phyloP scores from a whole-genome alignment of 2,797 vertebrate species.

The Zenarchopterus dispar region DNA sequence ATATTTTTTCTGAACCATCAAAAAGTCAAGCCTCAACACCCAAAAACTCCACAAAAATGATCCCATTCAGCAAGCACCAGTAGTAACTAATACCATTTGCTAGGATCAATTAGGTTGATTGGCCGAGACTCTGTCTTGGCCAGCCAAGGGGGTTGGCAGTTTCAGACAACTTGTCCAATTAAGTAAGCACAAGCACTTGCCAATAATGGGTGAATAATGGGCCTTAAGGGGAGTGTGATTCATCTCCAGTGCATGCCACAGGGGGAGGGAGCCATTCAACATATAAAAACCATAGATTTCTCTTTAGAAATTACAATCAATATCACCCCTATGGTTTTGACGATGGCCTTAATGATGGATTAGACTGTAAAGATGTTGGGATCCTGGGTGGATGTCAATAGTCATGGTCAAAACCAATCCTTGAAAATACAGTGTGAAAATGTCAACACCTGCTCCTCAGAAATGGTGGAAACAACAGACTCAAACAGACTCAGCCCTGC shows the following conservation, averaged over 20 bases:
- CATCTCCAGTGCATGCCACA: constrained; percentile 69
- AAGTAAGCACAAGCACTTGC: constrained; percentile 77
- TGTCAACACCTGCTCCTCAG: constrained; percentile 54
- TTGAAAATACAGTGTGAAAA: constrained; percentile 36
- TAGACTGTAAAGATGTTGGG: constrained; percentile 61
- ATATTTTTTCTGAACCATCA: not conserved
- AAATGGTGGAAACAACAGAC: constrained; percentile 17
- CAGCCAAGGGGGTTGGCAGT: constrained; percentile 73
- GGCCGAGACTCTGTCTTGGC: constrained; percentile 70
- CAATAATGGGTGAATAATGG: constrained; percentile 83
- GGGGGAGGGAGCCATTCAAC: constrained; percentile 59
- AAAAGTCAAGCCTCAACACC: constrained; percentile 22
- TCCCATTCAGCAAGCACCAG: constrained; percentile 41
- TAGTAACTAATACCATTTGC: constrained; percentile 69
- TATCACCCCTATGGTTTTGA: constrained; percentile 65
- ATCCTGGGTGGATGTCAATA: constrained; percentile 59
- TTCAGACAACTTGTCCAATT: constrained; percentile 81
- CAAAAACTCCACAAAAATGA: constrained; percentile 23
- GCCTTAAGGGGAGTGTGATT: constrained; percentile 71
- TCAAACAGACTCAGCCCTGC: not conserved
- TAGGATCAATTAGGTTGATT: constrained; percentile 79
- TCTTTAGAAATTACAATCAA: constrained; percentile 73
- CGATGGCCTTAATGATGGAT: constrained; percentile 64
- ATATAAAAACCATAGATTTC: constrained; percentile 75
- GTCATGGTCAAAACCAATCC: constrained; percentile 46